Percentiles rank a stretch among this genome's conserved stretches.
phyloP scores from a whole-genome alignment of 2,797 vertebrate species.

The Naso thynnoides region DNA sequence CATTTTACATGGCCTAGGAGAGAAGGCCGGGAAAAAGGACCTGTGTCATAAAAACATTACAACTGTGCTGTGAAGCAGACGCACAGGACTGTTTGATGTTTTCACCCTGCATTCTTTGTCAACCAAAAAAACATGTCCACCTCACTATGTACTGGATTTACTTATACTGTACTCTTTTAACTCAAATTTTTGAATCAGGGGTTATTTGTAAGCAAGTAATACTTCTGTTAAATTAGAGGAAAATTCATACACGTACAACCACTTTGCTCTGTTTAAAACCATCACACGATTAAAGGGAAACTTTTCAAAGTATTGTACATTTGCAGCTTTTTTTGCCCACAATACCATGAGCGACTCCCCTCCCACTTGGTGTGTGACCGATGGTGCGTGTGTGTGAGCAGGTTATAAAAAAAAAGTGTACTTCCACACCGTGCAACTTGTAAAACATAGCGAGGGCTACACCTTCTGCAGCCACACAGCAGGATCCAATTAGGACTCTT shows the following conservation, averaged over 20 bases:
- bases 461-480: conserved; percentile 82
- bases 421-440: conserved; percentile 79
- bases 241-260: background rate
- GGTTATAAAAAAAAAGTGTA: conserved; percentile 77
- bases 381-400: conserved; percentile 69
- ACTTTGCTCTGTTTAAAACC: conserved; percentile 1
- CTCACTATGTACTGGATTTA: background rate
- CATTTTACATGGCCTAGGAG: conserved; percentile 73
- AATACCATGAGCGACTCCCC: conserved; percentile 34
- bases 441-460: conserved; percentile 80
- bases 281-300: conserved; percentile 6
- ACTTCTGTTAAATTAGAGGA: background rate
- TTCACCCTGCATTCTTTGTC: conserved; percentile 52
- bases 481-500: conserved; percentile 86
- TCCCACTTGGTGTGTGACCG: conserved; percentile 61
- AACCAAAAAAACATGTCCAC: conserved; percentile 40
- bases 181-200: background rate
- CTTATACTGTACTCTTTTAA: background rate
- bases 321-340: conserved; percentile 38
- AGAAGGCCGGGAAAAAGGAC: conserved; percentile 57
- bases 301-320: conserved; percentile 8
- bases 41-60: conserved; percentile 75
- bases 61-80: conserved; percentile 56
- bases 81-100: conserved; percentile 68
- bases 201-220: background rate